phyloP scores from a whole-genome alignment of 2,113 vertebrate genomes.

The Neomonachus schauinslandi region DNA sequence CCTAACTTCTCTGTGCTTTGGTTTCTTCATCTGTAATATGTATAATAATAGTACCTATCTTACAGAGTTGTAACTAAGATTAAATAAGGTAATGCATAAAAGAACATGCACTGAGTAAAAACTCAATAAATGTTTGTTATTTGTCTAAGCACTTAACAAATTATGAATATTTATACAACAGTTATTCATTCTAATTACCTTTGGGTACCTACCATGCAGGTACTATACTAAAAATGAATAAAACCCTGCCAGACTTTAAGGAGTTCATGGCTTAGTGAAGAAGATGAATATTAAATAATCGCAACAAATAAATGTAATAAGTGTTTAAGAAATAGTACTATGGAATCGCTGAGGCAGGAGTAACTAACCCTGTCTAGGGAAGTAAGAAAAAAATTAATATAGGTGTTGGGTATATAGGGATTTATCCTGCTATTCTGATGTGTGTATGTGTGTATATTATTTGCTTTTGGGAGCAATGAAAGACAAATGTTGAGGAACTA shows the following conservation, averaged over 20 bases:
- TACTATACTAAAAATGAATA: conserved; percentile 14
- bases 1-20: background rate
- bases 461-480: background rate
- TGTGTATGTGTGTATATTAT: background rate
- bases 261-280: background rate
- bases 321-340: background rate
- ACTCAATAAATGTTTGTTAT: background rate
- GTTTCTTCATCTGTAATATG: background rate
- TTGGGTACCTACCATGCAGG: background rate
- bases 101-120: conserved; percentile 8
- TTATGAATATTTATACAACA: background rate
- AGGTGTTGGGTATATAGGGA: background rate
- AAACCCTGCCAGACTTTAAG: background rate
- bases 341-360: background rate
- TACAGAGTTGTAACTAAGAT: conserved; percentile 4
- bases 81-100: conserved; percentile 4
- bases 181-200: background rate
- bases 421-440: background rate
- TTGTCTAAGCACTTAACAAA: conserved; percentile 6
- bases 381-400: background rate
- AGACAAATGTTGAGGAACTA: background rate
- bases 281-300: conserved; percentile 10
- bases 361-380: background rate
- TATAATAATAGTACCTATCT: background rate
- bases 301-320: background rate